Evolutionary conservation across 2,888 invertebrate species (phyloP), one percentile per base, ranked within the genome.

Genomic region (Trissonchulus sp.): DNA sequence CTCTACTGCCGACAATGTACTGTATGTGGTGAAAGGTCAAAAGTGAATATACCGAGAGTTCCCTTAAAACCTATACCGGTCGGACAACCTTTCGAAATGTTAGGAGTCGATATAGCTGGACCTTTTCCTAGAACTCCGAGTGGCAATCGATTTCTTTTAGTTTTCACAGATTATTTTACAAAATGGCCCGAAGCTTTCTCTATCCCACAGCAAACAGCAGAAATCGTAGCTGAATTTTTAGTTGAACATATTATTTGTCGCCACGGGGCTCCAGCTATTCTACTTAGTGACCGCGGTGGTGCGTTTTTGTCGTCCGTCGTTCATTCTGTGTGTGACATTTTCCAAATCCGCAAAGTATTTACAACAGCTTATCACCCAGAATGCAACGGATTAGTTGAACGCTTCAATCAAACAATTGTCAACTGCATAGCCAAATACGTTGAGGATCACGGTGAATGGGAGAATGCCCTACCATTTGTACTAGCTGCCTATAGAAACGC

Each of bases 71-170:
- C 48, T 48, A 48, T 48, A 15, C 15, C 18, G 48, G 48, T 48
- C 15, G 23, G 23, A 15, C 15, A 8, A 48, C 18, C 18, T 48
- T 48, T 15, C 18, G 48, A 48, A 48, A 48, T 48, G 48, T 15
- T 48, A 48, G 48, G 48, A 23, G 8, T 15, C 18, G 48, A 48
- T 48, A 48, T 48, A 8, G 48, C 18, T 18, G 48, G 48, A 8
- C 48, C 48, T 18, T 23, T 48, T 23, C 48, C 48, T 18, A 23
- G 8, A 15, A 48, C 48, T 18, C 15, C 15, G 23, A 48, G 8
- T 48, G 48, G 48, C 48, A 48, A 48, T 48, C 48, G 48, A 48
- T 48, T 48, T 48, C 48, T 48, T 23, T 48, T 48, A 48, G 48
- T 48, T 48, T 48, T 48, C 18, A 48, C 48, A 15, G 48, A 48